phyloP scores from a whole-genome alignment of 2,888 invertebrate species.

The Andrena fulva region DNA sequence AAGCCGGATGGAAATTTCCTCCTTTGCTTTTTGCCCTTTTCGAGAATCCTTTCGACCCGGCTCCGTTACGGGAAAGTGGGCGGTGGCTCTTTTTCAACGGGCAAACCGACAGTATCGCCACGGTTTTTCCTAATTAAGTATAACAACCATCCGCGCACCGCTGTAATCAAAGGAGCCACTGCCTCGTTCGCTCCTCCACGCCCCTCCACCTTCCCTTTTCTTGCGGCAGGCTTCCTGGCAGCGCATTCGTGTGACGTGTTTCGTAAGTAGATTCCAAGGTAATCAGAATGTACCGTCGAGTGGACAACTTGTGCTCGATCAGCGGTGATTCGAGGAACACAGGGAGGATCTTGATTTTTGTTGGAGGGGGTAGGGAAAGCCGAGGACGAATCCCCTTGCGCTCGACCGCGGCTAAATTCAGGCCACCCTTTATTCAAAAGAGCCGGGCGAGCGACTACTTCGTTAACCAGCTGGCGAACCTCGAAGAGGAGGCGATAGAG shows the following conservation, averaged over 20 bases:
- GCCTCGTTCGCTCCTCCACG: background rate
- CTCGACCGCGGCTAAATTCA: constrained; percentile 9
- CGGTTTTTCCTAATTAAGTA: constrained; percentile 56
- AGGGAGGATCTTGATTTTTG: constrained; percentile 25
- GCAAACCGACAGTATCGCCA: constrained; percentile 39
- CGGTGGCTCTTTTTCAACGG: constrained; percentile 27
- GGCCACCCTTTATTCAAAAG: constrained; percentile 35
- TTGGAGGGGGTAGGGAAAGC: background rate
- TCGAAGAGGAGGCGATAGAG: constrained; percentile 25
- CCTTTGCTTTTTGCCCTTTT: constrained; percentile 38
- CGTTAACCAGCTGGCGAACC: constrained; percentile 50
- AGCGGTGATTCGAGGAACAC: background rate
- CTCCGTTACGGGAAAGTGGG: constrained; percentile 8
- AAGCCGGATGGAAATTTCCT: constrained; percentile 49
- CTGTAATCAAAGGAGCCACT: constrained; percentile 39
- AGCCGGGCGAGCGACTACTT: constrained; percentile 9
- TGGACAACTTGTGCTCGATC: background rate
- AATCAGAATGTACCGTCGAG: background rate
- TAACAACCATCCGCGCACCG: constrained; percentile 33
- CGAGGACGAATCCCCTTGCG: constrained; percentile 14
- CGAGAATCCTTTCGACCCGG: constrained; percentile 54
- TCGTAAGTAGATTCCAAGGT: background rate
- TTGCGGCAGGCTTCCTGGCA: background rate
- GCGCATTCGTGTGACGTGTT: constrained; percentile 2
- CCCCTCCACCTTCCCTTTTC: background rate